Evolutionary conservation across 2,113 vertebrate genomes (phyloP).

Genomic region (Emberiza fucata): DNA sequence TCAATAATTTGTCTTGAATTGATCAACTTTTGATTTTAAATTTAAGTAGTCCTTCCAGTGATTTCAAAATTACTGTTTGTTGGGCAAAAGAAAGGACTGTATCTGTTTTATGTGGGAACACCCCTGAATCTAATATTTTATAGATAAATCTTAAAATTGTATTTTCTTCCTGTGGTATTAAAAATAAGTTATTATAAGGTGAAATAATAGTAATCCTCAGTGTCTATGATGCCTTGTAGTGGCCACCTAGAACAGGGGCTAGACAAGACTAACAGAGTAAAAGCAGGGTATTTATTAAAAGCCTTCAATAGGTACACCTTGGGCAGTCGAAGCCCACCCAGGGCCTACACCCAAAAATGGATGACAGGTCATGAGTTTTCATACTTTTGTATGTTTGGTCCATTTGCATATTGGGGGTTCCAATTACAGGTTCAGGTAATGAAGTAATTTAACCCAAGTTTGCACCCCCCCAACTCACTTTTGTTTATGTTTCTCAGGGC

Average conservation of each 20-base stretch:
- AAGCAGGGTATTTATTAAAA: not conserved
- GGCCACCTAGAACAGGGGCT: not conserved
- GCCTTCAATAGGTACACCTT: not conserved
- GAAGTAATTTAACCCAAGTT: not conserved
- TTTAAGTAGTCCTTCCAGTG: not conserved
- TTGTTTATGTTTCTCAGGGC: not conserved
- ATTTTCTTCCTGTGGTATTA: not conserved
- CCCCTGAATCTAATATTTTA: not conserved
- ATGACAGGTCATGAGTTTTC: not conserved
- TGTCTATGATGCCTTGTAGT: not conserved
- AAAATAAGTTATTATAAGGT: not conserved
- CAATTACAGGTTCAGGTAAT: not conserved
- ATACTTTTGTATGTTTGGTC: not conserved
- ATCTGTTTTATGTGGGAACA: not conserved
- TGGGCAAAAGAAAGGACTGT: not conserved
- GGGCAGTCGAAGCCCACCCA: not conserved
- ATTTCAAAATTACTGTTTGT: not conserved
- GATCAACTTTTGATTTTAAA: not conserved
- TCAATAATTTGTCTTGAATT: not conserved
- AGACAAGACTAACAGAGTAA: not conserved
- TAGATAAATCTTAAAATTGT: not conserved
- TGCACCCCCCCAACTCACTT: not conserved
- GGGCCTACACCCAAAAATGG: not conserved
- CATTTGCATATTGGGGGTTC: not conserved
- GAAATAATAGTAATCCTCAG: not conserved